Base-by-base conservation (phyloP, 2,888 invertebrate genomes). In the Phyllotreta cruciferae region DNA sequence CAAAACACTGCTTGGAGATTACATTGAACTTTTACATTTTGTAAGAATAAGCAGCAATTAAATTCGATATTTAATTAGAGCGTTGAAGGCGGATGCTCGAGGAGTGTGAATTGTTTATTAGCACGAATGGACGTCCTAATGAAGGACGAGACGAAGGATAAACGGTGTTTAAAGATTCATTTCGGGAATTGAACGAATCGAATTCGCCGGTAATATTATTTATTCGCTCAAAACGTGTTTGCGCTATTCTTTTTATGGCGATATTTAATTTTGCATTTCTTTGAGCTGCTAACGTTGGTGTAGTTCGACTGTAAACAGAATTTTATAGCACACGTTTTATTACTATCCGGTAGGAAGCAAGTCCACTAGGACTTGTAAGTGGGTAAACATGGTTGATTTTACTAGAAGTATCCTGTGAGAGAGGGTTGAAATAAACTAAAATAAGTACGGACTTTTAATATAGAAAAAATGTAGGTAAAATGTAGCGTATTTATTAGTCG, bases 241-340 rank as follows among this genome's bases (percentile, higher is more conserved):
- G 42, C 42, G 42, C 7, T 42, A 8, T 11, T 24, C 24, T 24
- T 24, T n/a, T 24, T 4, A 24, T 24, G 2, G 24, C 24, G 24
- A 24, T 24, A 24, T 24, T 24, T 24, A 24, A 24, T 35, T 49
- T 49, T 49, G 10, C 35, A 35, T 35, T 35, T 49, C 35, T 35
- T 35, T 10, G 11, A n/a, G 34, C 47, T 24, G 24, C 24, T 4
- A 24, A 24, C 24, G 24, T 4, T n/a, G n/a, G 24, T 24, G 4
- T 24, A 49, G 35, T 34, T 49, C 35, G 49, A 49, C 11, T 36
- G 8, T 49, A 49, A 49, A 49, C 35, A 11, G 49, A 49, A 49
- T 49, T 49, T 49, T 49, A 49, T 49, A 49, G 49, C 49, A 49
- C 24, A 24, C 34, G 34, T 49, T 49, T 49, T 49, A 49, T 49